These are phyloP conservation scores for Stenoptilia bipunctidactyla DNA, from an alignment of 2,888 invertebrate species.

Conservation along the genomic window DNA sequence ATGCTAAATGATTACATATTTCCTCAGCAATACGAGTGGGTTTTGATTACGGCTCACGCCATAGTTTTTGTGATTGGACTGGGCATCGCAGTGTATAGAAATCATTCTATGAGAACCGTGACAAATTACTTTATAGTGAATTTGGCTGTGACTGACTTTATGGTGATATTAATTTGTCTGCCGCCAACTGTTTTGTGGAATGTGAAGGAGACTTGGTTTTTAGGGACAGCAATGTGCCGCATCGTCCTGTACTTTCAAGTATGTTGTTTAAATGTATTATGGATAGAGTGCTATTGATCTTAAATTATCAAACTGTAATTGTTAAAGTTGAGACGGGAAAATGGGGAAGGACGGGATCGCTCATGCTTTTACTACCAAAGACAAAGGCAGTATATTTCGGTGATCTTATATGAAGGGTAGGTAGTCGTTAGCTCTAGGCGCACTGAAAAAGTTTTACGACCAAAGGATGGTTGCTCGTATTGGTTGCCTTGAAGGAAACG, in stretches of 20 bases:
- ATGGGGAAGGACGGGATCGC: too few species aligned
- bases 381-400: too few species aligned
- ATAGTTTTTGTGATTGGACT: slow-evolving; percentile 85
- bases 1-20: slow-evolving; percentile 75
- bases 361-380: too few species aligned
- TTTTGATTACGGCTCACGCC: slow-evolving; percentile 80
- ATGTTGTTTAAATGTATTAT: too few species aligned
- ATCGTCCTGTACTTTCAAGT: slow-evolving; percentile 92
- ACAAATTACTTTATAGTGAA: slow-evolving; percentile 95
- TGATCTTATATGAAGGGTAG: too few species aligned
- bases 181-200: slow-evolving; percentile 92
- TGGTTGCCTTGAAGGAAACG: too few species aligned
- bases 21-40: slow-evolving; percentile 82
- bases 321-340: too few species aligned
- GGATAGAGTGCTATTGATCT: too few species aligned
- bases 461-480: too few species aligned
- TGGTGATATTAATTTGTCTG: slow-evolving; percentile 90
- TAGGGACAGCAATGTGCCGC: slow-evolving; percentile 87
- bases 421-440: too few species aligned
- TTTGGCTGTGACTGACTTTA: slow-evolving; percentile 87
- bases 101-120: slow-evolving; percentile 89
- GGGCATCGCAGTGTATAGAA: slow-evolving; percentile 86
- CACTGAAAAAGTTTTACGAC: too few species aligned
- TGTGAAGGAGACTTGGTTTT: slow-evolving; percentile 93
- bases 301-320: too few species aligned